Base-by-base conservation (phyloP, 2,888 invertebrate genomes). In the Lochmaea capreae region DNA sequence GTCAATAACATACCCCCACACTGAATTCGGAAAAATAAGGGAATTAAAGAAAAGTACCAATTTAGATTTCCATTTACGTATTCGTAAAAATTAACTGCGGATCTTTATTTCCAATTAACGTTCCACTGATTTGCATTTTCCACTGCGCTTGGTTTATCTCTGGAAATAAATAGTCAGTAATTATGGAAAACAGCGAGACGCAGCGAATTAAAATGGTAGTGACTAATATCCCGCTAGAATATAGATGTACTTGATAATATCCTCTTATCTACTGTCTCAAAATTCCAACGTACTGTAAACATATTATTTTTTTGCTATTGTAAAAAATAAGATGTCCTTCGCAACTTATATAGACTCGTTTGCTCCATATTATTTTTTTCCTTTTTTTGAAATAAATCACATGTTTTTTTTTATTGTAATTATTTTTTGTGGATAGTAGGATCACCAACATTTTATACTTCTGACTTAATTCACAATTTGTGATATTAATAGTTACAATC, bases 41-140 rank as follows among this genome's bases (percentile, higher is more conserved):
- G 3, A 16, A 9, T 54, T 16, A 54, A 54, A 54, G n/a, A 8
- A n/a, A 12, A 46, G 46, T 46, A 12, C 12, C 12, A 6, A 10
- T 54, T 54, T 9, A n/a, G 11, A n/a, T n/a, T 52, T 18, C 54
- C 54, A 16, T 16, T 54, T 18, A 16, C 54, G 18, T 54, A 54
- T 16, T 54, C 16, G 10, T 14, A 49, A 8, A 14, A 0, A n/a
- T 49, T 49, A 49, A 49, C 49, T n/a, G 14, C 14, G 49, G 9
- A 54, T 54, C 18, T 54, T 54, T 54, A 54, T 54, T 54, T 18
- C 18, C 18, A 16, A 54, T 54, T 54, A 54, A 54, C 54, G 54
- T 54, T 54, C 18, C 18, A 18, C 54, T 54, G 18, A 54, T 54
- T 54, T 54, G 54, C 54, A 54, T 54, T 54, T 54, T 54, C 54